A percentile compares a stretch with the other conserved stretches of the same genome.
phyloP scores from a whole-genome alignment of 2,888 invertebrate genomes.

The Lasioglossum lativentre region DNA sequence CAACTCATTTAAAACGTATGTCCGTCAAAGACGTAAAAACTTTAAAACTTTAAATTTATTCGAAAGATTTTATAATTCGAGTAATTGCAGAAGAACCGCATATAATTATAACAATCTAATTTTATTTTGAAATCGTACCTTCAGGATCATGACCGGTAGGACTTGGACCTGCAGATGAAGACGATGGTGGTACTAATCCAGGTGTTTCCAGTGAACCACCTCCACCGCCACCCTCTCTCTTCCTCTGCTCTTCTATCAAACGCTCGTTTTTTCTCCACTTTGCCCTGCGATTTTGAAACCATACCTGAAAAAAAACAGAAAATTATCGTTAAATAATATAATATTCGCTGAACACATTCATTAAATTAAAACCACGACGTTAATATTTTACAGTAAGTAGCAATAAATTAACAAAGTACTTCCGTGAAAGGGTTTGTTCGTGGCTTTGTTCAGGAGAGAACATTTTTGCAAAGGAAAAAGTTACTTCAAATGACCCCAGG shows the following conservation, averaged over 20 bases:
- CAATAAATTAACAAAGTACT: too few relatives aligned
- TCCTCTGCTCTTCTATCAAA: slow-evolving; percentile 95
- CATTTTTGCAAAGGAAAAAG: too few relatives aligned
- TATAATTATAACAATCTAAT: not conserved
- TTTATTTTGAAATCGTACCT: slow-evolving; percentile 58
- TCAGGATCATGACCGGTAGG: slow-evolving; percentile 77
- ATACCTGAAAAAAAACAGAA: slow-evolving; percentile 88
- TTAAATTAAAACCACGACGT: not conserved
- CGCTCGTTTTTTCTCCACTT: slow-evolving; percentile 97
- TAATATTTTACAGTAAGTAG: not conserved
- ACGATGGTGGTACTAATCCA: slow-evolving; percentile 72
- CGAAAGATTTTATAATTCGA: too few relatives aligned
- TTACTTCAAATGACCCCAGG: too few relatives aligned
- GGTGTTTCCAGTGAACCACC: slow-evolving; percentile 65
- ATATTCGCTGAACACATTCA: not conserved
- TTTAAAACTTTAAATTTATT: too few relatives aligned
- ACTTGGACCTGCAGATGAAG: slow-evolving; percentile 78
- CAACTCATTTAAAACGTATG: too few relatives aligned
- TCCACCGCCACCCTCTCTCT: slow-evolving; percentile 89
- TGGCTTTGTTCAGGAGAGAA: too few relatives aligned
- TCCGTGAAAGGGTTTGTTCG: too few relatives aligned
- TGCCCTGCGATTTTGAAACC: slow-evolving; percentile 96
- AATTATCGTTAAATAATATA: not conserved
- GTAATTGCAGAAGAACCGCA: not conserved
- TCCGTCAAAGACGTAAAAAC: not conserved